phyloP scores from a whole-genome alignment of 2,113 vertebrate genomes.

The Chaetodon auriga region DNA sequence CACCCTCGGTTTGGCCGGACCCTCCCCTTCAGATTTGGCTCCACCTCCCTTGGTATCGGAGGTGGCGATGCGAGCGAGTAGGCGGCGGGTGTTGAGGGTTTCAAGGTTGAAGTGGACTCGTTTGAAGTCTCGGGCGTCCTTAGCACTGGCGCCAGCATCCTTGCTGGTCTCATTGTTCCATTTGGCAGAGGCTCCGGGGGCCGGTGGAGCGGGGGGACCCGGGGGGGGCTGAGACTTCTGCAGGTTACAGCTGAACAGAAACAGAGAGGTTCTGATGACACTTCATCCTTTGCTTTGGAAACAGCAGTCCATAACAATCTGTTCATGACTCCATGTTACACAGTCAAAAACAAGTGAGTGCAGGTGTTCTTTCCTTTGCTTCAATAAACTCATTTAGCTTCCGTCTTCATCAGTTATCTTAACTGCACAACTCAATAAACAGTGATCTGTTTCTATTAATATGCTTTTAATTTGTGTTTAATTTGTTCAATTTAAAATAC shows the following conservation, averaged over 20 bases:
- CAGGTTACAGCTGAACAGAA: constrained; percentile 79
- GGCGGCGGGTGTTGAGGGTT: constrained; percentile 80
- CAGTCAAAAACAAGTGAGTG: not conserved
- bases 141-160: not conserved
- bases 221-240: constrained; percentile 52
- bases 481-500: too few species aligned
- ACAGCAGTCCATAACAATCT: too few species aligned
- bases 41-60: constrained; percentile 42
- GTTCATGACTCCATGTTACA: not conserved
- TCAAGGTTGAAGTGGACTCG: constrained; percentile 86
- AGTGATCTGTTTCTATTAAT: not conserved
- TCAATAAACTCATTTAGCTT: too few species aligned
- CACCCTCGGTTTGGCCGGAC: not conserved
- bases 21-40: not conserved
- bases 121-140: constrained; percentile 76
- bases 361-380: too few species aligned
- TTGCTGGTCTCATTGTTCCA: constrained; percentile 66
- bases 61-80: constrained; percentile 71
- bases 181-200: constrained; percentile 43
- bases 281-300: too few species aligned
- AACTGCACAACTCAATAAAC: too few species aligned
- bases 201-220: accelerated
- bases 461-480: not conserved
- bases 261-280: constrained; percentile 1
- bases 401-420: too few species aligned